Evolutionary conservation across 2,113 vertebrate species (phyloP), one percentile per base, ranked within the genome.

Genomic region (Lophura nycthemera): DNA sequence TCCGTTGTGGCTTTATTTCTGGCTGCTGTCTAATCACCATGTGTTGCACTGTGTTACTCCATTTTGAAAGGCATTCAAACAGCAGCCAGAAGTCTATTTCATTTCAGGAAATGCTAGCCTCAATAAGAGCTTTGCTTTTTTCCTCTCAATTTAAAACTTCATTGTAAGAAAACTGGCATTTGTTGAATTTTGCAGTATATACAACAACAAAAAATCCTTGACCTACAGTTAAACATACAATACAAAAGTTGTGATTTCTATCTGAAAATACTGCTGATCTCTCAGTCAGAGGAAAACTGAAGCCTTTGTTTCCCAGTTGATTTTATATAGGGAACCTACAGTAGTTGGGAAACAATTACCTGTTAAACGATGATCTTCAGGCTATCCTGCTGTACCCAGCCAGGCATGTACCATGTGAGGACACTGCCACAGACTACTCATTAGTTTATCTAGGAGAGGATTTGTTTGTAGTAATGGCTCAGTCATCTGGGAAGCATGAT

Each of bases 381-480:
- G 65, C 61, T 69, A 83, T 10, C 69, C 73, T 88, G 69, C 80
- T 61, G 48, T 13, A 86, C 15, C 20, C 80, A 88, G 64, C 61
- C 85, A 90, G 60, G 72, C 69, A 75, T 8, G 30, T 48, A 19
- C 65, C n/a, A 29, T 11, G 59, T 22, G 48, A 0, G 30, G 93
- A 86, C 73, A 88, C 0, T 81, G 91, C 83, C 80, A 86, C 59
- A 65, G 54, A 73, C 76, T n/a, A 84, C 11, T 84, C 70, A 77
- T 61, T 87, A 75, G 80, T 93, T 92, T 84, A 94, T 88, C 87
- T 72, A 27, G 40, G 67, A 83, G 69, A 88, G 59, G 83, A 90
- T 83, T 88, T 93, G 50, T 91, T 92, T 86, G 60, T 74, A 80
- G 67, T 74, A 95, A 93, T 54, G 69, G 82, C 40, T 92, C 82